Base-by-base conservation (phyloP, 2,888 invertebrate species). In the Tinea trinotella region DNA sequence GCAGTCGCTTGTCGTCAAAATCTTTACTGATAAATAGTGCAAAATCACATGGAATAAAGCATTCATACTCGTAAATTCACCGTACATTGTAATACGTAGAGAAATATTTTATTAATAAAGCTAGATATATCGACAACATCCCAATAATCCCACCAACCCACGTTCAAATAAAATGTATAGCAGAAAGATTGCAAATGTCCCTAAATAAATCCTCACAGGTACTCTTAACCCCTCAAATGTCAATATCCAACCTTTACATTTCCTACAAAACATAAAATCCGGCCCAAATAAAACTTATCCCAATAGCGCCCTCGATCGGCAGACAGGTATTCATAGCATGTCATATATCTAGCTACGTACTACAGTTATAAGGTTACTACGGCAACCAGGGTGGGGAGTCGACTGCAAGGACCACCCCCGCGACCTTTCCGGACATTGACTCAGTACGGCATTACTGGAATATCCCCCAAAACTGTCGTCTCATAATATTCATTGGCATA, bases 281-380 rank as follows among this genome's bases (percentile, higher is more conserved):
- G 63, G 61, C 58, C 59, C 58, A 55, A 56, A 57, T 57, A 73
- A 74, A 74, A 70, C 70, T 73, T 66, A 62, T 59, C 64, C 64
- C 57, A 62, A 71, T 68, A 67, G 65, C 67, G 63, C 61, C 68
- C 65, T 61, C 64, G 60, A 60, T 58, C 30, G 30, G 58, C 55
- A 68, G 65, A 65, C 61, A 62, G 61, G 61, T 70, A 70, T 70
- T 70, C 65, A 67, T 70, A 64, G 71, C 72, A 75, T 73, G 69
- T 65, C 70, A 70, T 66, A 68, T 64, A 65, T 70, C 68, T 70
- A 61, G 68, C 69, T 69, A 35, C 7, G 66, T 65, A 64, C 57
- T 59, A 62, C 63, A 67, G 30, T n/a, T 24, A 5, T 24, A 70
- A 71, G 71, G 71, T 71, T 70, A 67, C 63, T 63, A 64, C 65